A percentile compares a stretch with the other conserved stretches of the same genome.
phyloP scores from a whole-genome alignment of 2,113 vertebrate genomes.

The Upupa epops region DNA sequence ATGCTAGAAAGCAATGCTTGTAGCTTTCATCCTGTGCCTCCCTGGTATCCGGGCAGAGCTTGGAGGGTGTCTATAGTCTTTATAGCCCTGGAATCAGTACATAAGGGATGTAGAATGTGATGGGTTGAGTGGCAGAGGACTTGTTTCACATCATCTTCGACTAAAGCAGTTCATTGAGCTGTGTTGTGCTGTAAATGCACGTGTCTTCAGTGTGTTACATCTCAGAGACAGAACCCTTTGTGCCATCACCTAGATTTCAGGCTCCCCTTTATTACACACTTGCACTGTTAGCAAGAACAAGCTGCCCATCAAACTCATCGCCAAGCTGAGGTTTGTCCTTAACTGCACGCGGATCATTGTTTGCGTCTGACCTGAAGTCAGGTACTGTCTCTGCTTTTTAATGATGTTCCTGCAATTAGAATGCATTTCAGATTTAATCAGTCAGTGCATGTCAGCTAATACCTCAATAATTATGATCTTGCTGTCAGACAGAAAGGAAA shows the following conservation, averaged over 20 bases:
- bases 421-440: constrained; percentile 58
- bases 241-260: background rate
- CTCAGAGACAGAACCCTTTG: background rate
- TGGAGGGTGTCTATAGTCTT: background rate
- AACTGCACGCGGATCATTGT: background rate
- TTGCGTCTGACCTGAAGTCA: background rate
- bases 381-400: background rate
- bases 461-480: constrained; percentile 31
- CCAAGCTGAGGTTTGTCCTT: background rate
- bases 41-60: background rate
- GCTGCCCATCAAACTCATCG: background rate
- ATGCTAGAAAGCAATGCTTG: background rate
- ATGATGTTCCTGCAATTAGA: constrained; percentile 2
- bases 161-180: background rate
- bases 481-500: constrained; percentile 24
- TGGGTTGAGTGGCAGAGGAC: background rate
- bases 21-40: background rate
- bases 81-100: fast-evolving
- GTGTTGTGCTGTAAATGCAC: background rate
- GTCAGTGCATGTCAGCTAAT: constrained; percentile 13
- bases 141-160: background rate
- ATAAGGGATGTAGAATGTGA: background rate
- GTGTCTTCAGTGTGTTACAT: background rate
- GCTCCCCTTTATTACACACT: background rate
- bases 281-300: background rate